Evolutionary conservation across 2,888 invertebrate species (phyloP).

Genomic region (Gisinianus flammeolus): DNA sequence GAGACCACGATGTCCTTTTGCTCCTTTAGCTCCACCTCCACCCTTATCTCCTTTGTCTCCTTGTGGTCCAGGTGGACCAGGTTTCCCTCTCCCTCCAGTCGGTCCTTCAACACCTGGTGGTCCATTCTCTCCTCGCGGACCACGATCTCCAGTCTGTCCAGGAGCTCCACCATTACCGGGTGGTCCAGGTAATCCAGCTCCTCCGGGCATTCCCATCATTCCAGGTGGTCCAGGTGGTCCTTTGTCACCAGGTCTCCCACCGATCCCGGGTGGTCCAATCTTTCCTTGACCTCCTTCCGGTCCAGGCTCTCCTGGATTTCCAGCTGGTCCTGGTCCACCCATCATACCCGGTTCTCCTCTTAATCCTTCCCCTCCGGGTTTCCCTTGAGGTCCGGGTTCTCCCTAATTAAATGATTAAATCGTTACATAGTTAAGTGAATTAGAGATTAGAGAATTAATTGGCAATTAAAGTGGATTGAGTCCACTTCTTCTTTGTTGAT

Average conservation of each 20-base stretch:
- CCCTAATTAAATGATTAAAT: constrained; percentile 64
- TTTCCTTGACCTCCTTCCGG: constrained; percentile 64
- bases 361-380: constrained; percentile 75
- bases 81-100: constrained; percentile 77
- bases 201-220: constrained; percentile 70
- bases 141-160: constrained; percentile 75
- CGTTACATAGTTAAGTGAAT: neutral
- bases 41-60: constrained; percentile 71
- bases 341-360: constrained; percentile 69
- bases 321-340: constrained; percentile 73
- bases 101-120: constrained; percentile 78
- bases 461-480: neutral
- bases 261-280: constrained; percentile 68
- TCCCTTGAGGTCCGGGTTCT: constrained; percentile 74
- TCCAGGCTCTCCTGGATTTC: constrained; percentile 69
- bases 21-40: constrained; percentile 73
- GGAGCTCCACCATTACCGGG: constrained; percentile 71
- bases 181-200: constrained; percentile 74
- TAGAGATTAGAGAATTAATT: neutral
- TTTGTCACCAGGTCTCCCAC: constrained; percentile 78
- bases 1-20: constrained; percentile 82
- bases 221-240: constrained; percentile 74
- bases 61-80: constrained; percentile 76
- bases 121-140: constrained; percentile 74
- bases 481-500: neutral